These are phyloP conservation scores for Druon quercuslanigerum DNA, from an alignment of 1,140 invertebrate genomes.

Conservation along the genomic window DNA sequence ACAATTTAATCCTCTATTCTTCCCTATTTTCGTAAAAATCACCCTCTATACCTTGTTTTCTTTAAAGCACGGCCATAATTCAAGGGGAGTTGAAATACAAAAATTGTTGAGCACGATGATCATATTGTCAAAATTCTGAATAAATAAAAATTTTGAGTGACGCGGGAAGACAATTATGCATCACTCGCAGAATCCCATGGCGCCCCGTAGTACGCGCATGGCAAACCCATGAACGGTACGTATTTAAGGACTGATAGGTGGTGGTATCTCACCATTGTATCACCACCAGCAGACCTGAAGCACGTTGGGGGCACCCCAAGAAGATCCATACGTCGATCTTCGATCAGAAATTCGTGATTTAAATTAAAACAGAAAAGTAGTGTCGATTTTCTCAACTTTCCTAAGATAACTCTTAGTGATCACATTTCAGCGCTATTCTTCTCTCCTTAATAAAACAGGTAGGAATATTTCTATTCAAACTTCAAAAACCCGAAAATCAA, in stretches of 20 bases:
- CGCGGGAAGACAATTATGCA: constrained; percentile 44
- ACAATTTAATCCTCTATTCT: too few relatives aligned
- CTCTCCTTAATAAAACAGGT: neutral
- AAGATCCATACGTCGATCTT: neutral
- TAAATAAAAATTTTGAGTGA: constrained; percentile 40
- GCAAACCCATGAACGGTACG: constrained; percentile 49
- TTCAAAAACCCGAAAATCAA: too few relatives aligned
- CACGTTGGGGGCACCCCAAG: neutral
- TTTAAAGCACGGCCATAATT: too few relatives aligned
- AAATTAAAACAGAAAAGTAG: neutral
- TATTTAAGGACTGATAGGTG: constrained; percentile 67
- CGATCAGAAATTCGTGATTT: constrained; percentile 5
- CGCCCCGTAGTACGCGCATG: constrained; percentile 61
- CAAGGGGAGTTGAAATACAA: neutral
- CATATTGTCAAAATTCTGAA: constrained; percentile 45
- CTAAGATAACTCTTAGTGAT: neutral
- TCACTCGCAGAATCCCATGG: constrained; percentile 50
- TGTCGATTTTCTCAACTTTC: neutral
- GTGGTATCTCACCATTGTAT: constrained; percentile 59
- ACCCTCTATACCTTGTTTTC: too few relatives aligned
- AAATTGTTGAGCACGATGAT: too few relatives aligned
- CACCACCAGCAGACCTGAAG: constrained; percentile 40
- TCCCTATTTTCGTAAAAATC: too few relatives aligned
- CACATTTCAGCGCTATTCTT: neutral
- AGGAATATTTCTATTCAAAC: neutral